Evolutionary conservation across 1,140 invertebrate genomes (phyloP), one percentile per base, ranked within the genome.

Genomic region (Drosophila nikananu): DNA sequence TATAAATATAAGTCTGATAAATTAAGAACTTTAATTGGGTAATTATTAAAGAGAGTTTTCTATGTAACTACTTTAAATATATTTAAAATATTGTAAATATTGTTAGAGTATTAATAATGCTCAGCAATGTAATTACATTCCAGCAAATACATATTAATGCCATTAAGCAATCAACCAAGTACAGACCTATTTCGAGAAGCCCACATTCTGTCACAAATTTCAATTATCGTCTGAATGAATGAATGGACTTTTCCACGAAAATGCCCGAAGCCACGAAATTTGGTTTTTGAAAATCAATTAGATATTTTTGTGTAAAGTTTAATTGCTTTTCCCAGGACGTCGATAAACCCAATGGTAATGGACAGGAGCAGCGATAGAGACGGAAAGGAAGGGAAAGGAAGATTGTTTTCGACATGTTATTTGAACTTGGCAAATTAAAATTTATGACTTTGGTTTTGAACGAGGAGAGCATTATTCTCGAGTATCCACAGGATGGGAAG

Each of bases 371-470:
- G 49, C 2, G 23, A 27, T 10, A 5, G 5, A 19, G n/a, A n/a
- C 13, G 1, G 7, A 3, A 1, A 30, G 32, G 15, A n/a, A 6
- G 52, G 35, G 19, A 21, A 30, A 35, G n/a, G 44, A 32, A 30
- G 58, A 41, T 59, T 51, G 60, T 60, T 78, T 79, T 60, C 68
- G 54, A 55, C 64, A 64, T 60, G 54, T 61, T 64, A 64, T 37
- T 64, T 60, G 57, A 64, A 30, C 72, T 57, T 62, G 48, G 52
- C 23, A 78, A 83, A 83, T 75, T 65, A 80, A 80, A 83, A 83
- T 83, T 83, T 83, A 83, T 83, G 72, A 52, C 81, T 83, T 74
- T 27, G 70, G 39, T 59, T 75, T 41, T 41, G 49, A n/a, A 25
- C 5, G 17, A 0, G 44, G 35, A 30, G 27, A 19, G 3, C 35